Evolutionary conservation across 2,797 vertebrate species (phyloP).

Genomic region (Picus viridis): DNA sequence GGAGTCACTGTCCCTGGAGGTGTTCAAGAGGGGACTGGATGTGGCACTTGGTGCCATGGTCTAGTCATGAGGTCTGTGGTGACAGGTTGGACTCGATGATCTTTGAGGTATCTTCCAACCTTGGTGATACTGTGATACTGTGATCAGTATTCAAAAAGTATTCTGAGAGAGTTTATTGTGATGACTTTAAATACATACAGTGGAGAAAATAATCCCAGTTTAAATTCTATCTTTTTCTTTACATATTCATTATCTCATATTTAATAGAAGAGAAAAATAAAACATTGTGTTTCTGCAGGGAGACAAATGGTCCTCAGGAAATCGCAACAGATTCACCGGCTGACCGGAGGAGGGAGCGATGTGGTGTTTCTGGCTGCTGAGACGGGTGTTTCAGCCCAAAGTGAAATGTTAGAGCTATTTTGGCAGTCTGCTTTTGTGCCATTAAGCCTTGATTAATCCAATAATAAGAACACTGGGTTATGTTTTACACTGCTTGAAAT

Average conservation of each 20-base stretch:
- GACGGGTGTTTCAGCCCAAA: neutral
- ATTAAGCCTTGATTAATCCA: conserved; percentile 31
- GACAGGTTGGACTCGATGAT: no score
- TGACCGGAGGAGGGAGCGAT: conserved; percentile 30
- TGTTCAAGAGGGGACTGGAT: no score
- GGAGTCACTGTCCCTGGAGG: no score
- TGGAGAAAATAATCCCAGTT: neutral
- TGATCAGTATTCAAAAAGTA: neutral
- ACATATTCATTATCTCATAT: neutral
- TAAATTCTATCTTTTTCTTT: neutral
- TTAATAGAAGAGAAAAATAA: neutral
- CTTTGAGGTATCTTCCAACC: no score
- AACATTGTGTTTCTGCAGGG: neutral
- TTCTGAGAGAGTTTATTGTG: neutral
- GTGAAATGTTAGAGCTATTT: neutral
- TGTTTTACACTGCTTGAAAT: neutral
- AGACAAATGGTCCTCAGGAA: neutral
- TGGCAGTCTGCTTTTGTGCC: conserved; percentile 14
- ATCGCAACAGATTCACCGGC: neutral
- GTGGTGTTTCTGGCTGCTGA: conserved; percentile 4
- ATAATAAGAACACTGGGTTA: neutral
- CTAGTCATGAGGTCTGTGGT: no score
- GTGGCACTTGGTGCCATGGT: no score
- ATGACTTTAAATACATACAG: neutral
- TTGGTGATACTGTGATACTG: no score